Base-by-base conservation (phyloP, 2,113 vertebrate species). In the Telmatochromis sp. region DNA sequence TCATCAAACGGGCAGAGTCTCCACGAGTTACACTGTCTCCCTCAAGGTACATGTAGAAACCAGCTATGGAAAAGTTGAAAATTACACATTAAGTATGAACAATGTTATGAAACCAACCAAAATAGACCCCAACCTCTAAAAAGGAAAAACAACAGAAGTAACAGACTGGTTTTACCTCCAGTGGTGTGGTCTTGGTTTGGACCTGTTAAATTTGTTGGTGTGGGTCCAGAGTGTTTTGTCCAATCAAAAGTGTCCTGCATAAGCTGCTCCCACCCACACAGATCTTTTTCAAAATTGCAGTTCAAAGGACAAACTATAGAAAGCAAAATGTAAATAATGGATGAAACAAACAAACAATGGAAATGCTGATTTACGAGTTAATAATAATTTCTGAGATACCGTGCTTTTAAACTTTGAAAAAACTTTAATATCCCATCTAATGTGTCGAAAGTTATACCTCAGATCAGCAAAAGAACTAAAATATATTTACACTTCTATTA, bases 31-130 rank as follows among this genome's bases (percentile, higher is more conserved):
- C 80, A 10, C 86, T 17, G 6, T 91, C 65, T 1, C 93, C 97
- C 80, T 97, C 93, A 80, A 96, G 95, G 87, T 97, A 97, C 84
- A 97, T 93, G 89, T 97, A 98, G 91, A 94, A 97, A 60, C 97
- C 97, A 23, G 82, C 97, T 98, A 85, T 42, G 83, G 42, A 31
- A 88, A 37, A 26, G 40, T 73, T 73, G 40, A 47, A 79, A 28
- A 55, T 12, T 9, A 37, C 5, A 71, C 4, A 71, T 40, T 58
- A 33, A 81, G 21, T 10, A 63, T 50, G 7, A 81, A 54, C 31
- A 68, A 23, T 14, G 63, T 68, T 50, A 58, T 31, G 26, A 28
- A 55, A 13, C 58, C 73, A 54, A 45, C 13, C 42, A 26, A 45
- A 26, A 42, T 26, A 9, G 3, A 60, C 3, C 14, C 23, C 17